Base-by-base conservation (phyloP, 23 tunicate species). In the Phallusia fumigata region DNA sequence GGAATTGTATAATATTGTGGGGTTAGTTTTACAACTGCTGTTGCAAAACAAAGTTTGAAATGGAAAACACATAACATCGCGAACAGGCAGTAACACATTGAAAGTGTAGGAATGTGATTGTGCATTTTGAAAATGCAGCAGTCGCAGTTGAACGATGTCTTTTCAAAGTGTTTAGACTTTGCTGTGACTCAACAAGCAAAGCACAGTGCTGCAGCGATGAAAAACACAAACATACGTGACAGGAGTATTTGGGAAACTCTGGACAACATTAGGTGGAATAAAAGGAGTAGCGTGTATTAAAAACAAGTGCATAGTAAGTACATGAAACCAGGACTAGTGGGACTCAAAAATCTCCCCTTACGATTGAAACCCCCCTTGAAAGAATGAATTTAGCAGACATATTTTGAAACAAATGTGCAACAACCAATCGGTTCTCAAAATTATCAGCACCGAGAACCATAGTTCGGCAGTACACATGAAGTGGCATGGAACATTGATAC, bases 171-270 rank as follows among this genome's bases (percentile, higher is more conserved):
- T 8, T 5, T 58, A 6, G 28, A 58, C 28, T 58, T 24, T 21
- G 26, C 26, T 24, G 16, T 58, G 69, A 24, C 69, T 58, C 15
- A 22, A 16, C 28, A 40, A 5, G 69, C 69, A 58, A 58, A 21
- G 28, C 69, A 58, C 69, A 58, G 69, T 58, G 69, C 28, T 58
- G 69, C 69, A 58, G 28, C 69, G 26, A 58, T 58, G 69, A 58
- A 58, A 22, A 24, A 58, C 69, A 58, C 69, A 58, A 58, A 58
- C 69, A 58, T 40, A 40, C 47, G 10, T 10, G 47, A 58, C 69
- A 58, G 69, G 69, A 24, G 69, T 24, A 58, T 58, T 51, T 58
- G 69, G 69, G 69, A 58, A 58, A 58, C 69, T 58, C 69, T 58
- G 26, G 28, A 58, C 26, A 58, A 58, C 8, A 58, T 22, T 24